phyloP scores from a whole-genome alignment of 2,113 vertebrate genomes.

The Barnardius zonarius region DNA sequence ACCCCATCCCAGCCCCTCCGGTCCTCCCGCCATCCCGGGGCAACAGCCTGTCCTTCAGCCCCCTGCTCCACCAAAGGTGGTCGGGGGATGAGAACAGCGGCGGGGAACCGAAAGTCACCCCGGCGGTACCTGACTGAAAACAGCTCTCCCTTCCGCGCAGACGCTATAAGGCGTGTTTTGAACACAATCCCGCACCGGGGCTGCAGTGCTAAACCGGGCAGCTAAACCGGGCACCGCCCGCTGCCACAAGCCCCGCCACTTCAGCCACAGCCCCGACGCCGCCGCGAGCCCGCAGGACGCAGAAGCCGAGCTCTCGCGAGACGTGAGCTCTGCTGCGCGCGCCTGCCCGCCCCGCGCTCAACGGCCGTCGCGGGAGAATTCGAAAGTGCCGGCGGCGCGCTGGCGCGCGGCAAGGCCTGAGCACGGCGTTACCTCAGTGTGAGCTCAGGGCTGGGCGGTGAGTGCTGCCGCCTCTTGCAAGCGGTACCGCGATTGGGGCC shows the following conservation, averaged over 20 bases:
- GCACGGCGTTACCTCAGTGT: too few species aligned
- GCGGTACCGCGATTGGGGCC: background rate
- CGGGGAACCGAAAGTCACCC: accelerated
- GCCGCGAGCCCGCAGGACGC: background rate
- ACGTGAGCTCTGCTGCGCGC: background rate
- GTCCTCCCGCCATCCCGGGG: background rate
- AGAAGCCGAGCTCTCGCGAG: background rate
- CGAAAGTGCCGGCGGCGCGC: conserved; percentile 31
- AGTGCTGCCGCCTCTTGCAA: background rate
- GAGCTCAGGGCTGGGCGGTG: background rate
- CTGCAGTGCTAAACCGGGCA: too few species aligned
- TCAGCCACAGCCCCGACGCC: accelerated
- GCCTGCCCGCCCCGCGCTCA: background rate
- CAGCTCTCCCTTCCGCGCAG: too few species aligned
- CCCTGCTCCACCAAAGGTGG: accelerated
- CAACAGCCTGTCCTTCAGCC: background rate
- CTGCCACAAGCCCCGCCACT: background rate
- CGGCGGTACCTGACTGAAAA: background rate
- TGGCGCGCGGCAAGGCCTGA: background rate
- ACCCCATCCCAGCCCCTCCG: background rate
- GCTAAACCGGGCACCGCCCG: too few species aligned
- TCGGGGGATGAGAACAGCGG: background rate
- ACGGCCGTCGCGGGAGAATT: conserved; percentile 59
- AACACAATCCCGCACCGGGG: accelerated
- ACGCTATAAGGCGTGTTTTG: accelerated